phyloP scores from a whole-genome alignment of 2,888 invertebrate genomes.

The Aporophyla nigra region DNA sequence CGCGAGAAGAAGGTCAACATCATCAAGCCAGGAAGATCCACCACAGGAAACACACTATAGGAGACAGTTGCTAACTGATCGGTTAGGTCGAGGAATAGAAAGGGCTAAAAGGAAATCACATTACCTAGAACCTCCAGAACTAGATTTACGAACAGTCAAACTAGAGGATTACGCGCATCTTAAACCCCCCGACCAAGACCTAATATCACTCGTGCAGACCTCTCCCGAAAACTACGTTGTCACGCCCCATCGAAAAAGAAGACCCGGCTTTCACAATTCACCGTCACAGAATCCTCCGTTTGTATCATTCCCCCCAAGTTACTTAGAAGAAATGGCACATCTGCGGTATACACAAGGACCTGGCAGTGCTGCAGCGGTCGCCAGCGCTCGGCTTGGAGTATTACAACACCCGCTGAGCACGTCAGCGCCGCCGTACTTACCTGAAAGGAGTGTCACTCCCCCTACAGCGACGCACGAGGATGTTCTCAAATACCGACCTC shows the following conservation, averaged over 20 bases:
- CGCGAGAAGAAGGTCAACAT: constrained; percentile 87
- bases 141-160: constrained; percentile 92
- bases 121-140: constrained; percentile 93
- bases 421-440: constrained; percentile 94
- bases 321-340: constrained; percentile 93
- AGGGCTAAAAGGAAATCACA: constrained; percentile 92
- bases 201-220: constrained; percentile 93
- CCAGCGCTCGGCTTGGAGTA: constrained; percentile 87
- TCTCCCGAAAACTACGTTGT: constrained; percentile 96
- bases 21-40: constrained; percentile 89
- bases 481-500: constrained; percentile 92
- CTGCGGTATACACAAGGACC: constrained; percentile 92
- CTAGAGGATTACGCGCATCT: constrained; percentile 93
- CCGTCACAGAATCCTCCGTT: constrained; percentile 97
- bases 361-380: constrained; percentile 91
- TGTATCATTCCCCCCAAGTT: constrained; percentile 95
- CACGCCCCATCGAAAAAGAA: constrained; percentile 96
- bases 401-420: constrained; percentile 93
- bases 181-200: constrained; percentile 93
- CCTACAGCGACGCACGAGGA: constrained; percentile 91
- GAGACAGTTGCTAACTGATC: constrained; percentile 91
- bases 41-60: constrained; percentile 90
- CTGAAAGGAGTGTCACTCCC: constrained; percentile 92
- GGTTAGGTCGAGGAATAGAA: constrained; percentile 91
- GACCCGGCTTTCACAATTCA: constrained; percentile 96